Conservation (phyloP, 1,140 invertebrate species). For the Cyphomyrmex costatus region DNA sequence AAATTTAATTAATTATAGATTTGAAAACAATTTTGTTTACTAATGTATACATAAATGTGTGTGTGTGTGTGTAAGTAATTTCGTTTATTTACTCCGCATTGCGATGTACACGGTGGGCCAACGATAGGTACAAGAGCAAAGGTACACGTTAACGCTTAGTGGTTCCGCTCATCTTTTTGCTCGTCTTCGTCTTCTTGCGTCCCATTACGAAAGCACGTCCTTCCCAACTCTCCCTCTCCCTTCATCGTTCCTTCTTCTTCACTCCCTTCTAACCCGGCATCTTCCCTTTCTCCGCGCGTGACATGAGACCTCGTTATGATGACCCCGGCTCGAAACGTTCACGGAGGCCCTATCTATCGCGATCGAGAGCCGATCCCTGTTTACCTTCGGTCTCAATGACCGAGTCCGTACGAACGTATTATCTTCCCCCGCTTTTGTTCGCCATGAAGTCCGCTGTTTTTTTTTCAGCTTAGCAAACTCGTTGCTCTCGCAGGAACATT, state of each 20-base stretch:
- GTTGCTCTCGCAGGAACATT: slow-evolving; percentile 31
- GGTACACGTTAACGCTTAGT: slow-evolving; percentile 51
- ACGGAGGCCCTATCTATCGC: slow-evolving; percentile 71
- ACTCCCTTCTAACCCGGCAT: neutral
- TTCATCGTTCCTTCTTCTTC: neutral
- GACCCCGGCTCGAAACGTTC: slow-evolving; percentile 76
- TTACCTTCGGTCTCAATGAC: slow-evolving; percentile 73
- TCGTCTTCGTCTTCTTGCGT: slow-evolving; percentile 43
- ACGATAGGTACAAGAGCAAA: slow-evolving; percentile 35
- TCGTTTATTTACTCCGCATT: slow-evolving; percentile 26
- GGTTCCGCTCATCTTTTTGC: slow-evolving; percentile 46
- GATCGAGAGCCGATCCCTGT: slow-evolving; percentile 71
- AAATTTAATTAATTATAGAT: too few species aligned
- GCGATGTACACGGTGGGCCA: slow-evolving; percentile 26
- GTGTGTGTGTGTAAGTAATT: neutral
- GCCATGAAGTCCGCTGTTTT: slow-evolving; percentile 29
- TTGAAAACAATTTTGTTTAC: too few species aligned
- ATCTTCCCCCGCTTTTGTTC: slow-evolving; percentile 47
- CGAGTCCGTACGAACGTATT: slow-evolving; percentile 66
- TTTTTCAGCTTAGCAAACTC: slow-evolving; percentile 33
- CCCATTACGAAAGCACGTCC: slow-evolving; percentile 58
- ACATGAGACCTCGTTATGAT: slow-evolving; percentile 81
- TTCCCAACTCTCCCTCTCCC: slow-evolving; percentile 25
- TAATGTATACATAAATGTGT: neutral
- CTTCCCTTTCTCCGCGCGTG: slow-evolving; percentile 57